These are phyloP conservation scores for Drosophila peninsularis DNA, from an alignment of 2,888 invertebrate species.

Conservation along the genomic window DNA sequence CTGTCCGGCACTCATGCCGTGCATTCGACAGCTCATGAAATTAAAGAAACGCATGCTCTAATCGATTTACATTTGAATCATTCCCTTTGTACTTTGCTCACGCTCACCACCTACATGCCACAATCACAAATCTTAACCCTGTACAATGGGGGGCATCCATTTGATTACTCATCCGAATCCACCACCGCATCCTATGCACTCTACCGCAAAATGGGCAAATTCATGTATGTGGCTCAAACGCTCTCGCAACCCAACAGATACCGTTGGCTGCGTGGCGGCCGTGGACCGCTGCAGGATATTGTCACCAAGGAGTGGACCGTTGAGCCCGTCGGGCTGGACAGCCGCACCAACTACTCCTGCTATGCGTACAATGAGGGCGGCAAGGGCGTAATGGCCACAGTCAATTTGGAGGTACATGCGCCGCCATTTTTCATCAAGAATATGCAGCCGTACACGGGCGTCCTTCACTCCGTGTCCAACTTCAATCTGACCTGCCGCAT, in stretches of 20 bases:
- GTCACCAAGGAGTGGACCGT: conserved; percentile 92
- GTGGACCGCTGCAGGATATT: conserved; percentile 89
- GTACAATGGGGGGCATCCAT: conserved; percentile 65
- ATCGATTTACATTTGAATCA: conserved; percentile 82
- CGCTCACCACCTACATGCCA: conserved; percentile 81
- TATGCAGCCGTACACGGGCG: conserved; percentile 92
- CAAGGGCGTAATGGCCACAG: conserved; percentile 88
- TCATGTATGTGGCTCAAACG: conserved; percentile 81
- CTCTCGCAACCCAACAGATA: conserved; percentile 86
- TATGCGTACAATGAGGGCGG: conserved; percentile 94
- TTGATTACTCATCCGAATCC: conserved; percentile 44
- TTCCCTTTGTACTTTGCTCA: conserved; percentile 82
- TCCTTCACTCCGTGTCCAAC: conserved; percentile 90
- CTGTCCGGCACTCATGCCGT: conserved; percentile 47
- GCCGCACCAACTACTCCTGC: conserved; percentile 95
- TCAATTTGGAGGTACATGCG: conserved; percentile 90
- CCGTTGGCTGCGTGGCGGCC: conserved; percentile 92
- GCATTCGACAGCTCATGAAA: conserved; percentile 56
- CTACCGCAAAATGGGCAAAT: conserved; percentile 83
- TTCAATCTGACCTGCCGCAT: conserved; percentile 94
- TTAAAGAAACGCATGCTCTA: conserved; percentile 82
- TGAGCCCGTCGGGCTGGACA: conserved; percentile 92
- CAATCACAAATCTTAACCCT: conserved; percentile 83
- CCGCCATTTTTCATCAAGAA: conserved; percentile 95
- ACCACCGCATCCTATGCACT: conserved; percentile 62